A percentile compares a stretch with the other conserved stretches of the same genome.
phyloP scores from a whole-genome alignment of 1,140 invertebrate genomes.

The Apis cerana region DNA sequence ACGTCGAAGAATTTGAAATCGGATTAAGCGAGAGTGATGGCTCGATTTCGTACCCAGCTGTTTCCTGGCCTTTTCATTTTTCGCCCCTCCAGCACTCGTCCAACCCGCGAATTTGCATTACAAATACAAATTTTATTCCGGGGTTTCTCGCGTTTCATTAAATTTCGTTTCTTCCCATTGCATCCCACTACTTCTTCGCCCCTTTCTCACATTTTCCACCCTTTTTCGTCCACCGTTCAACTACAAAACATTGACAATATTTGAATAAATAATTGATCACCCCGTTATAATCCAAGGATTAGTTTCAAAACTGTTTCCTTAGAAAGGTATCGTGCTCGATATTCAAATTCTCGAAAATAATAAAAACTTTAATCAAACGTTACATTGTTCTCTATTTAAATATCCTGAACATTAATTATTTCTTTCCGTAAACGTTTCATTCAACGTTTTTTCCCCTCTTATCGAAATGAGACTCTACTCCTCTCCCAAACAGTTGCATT shows the following conservation, averaged over 20 bases:
- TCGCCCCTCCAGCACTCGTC: slow-evolving; percentile 39
- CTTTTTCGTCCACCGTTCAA: not conserved
- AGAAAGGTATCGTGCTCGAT: too few relatives aligned
- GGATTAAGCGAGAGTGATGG: slow-evolving; percentile 63
- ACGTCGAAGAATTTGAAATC: slow-evolving; percentile 69
- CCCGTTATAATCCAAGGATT: too few relatives aligned
- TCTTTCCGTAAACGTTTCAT: not conserved
- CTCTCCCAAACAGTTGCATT: slow-evolving; percentile 56
- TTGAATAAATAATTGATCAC: too few relatives aligned
- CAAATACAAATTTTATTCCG: slow-evolving; percentile 64
- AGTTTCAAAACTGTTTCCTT: too few relatives aligned
- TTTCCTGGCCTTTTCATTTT: slow-evolving; percentile 69
- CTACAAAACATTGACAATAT: too few relatives aligned
- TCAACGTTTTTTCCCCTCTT: slow-evolving; percentile 6
- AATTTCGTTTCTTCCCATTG: slow-evolving; percentile 54
- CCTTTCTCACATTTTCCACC: slow-evolving; percentile 1
- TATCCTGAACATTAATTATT: not conserved
- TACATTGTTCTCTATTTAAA: too few relatives aligned
- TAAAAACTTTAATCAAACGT: too few relatives aligned
- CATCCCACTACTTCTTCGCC: not conserved
- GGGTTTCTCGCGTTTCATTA: slow-evolving; percentile 70
- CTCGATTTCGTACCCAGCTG: slow-evolving; percentile 58
- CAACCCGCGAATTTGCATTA: slow-evolving; percentile 68
- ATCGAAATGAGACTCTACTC: slow-evolving; percentile 23
- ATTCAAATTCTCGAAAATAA: too few relatives aligned